phyloP scores from a whole-genome alignment of 92 coral and sea anemone genomes.

The Parazoanthus darwini region DNA sequence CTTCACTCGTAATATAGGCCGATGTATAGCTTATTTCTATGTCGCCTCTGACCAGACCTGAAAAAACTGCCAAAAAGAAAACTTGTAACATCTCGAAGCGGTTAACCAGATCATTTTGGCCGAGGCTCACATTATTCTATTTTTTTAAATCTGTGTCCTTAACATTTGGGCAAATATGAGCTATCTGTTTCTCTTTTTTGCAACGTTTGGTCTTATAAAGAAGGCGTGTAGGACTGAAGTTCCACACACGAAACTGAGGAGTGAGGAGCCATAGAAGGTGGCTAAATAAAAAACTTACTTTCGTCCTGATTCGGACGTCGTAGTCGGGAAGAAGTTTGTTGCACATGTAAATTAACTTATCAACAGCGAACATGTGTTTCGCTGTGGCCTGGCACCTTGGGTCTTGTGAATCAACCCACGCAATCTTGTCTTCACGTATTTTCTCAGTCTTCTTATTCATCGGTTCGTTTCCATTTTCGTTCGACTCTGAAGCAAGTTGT shows the following conservation, averaged over 20 bases:
- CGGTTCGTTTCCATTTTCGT: conserved; percentile 51
- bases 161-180: too few relatives aligned
- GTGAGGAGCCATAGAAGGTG: neutral
- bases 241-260: neutral
- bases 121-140: too few relatives aligned
- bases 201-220: too few relatives aligned
- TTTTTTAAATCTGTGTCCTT: too few relatives aligned
- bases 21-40: neutral
- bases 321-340: conserved; percentile 29
- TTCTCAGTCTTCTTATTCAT: conserved; percentile 56
- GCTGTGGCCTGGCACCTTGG: conserved; percentile 53
- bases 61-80: neutral
- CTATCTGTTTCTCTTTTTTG: neutral
- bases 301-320: conserved; percentile 25
- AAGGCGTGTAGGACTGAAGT: neutral
- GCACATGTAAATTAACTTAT: conserved; percentile 63
- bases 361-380: conserved; percentile 77
- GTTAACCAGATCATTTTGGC: neutral
- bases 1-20: neutral
- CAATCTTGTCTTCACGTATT: conserved; percentile 85
- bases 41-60: neutral
- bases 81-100: neutral
- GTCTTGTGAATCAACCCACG: conserved; percentile 81
- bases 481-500: conserved; percentile 61
- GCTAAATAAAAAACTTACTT: conserved; percentile 6